phyloP scores from a whole-genome alignment of 2,797 vertebrate species.

The Phataginus tetradactyla region DNA sequence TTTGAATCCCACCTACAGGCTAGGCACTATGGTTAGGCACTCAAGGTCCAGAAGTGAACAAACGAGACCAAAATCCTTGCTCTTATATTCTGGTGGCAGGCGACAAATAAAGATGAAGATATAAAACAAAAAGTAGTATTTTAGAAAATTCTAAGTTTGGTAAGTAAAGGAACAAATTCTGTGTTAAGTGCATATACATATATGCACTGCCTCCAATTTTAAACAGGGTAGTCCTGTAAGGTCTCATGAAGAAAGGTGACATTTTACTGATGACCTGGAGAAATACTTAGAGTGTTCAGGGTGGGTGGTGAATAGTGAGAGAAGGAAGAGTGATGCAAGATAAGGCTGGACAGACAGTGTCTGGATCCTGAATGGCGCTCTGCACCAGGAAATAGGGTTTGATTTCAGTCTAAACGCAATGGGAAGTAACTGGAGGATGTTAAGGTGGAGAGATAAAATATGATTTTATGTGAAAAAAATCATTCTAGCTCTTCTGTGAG shows the following conservation, averaged over 20 bases:
- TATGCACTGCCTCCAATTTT: neutral
- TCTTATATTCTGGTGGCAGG: neutral
- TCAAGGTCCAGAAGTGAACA: neutral
- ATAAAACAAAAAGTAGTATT: neutral
- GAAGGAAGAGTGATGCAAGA: constrained; percentile 27
- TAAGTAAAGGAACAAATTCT: neutral
- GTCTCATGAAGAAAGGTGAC: neutral
- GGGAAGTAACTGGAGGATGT: neutral
- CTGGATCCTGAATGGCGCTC: neutral
- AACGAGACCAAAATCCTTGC: neutral
- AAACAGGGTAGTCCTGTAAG: neutral
- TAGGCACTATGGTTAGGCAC: neutral
- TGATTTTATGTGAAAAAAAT: neutral
- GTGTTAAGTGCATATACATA: neutral
- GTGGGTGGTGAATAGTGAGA: neutral
- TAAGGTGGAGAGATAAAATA: neutral
- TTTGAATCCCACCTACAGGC: neutral
- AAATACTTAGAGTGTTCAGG: neutral
- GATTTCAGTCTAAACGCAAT: neutral
- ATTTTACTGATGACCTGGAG: constrained; percentile 7
- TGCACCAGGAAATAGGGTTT: neutral
- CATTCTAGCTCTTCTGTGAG: constrained; percentile 4
- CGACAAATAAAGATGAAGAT: neutral
- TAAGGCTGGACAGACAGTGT: neutral
- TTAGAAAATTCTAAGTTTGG: neutral